phyloP scores from a whole-genome alignment of 1,140 invertebrate species.

The Portunus trituberculatus region DNA sequence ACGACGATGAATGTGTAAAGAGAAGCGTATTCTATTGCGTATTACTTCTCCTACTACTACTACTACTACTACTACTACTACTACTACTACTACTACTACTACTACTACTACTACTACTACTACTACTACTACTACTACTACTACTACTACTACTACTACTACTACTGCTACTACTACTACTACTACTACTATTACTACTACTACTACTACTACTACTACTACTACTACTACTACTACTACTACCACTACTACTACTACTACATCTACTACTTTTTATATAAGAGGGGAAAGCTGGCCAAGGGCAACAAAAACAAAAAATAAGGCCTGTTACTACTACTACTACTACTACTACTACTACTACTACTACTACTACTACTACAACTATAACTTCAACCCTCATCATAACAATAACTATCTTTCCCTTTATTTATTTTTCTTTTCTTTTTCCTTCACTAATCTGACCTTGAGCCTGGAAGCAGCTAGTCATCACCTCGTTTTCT shows the following conservation, averaged over 20 bases:
- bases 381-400: neutral
- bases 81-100: constrained; percentile 50
- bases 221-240: neutral
- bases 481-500: too few species aligned
- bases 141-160: neutral
- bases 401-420: too few species aligned
- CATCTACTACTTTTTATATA: neutral
- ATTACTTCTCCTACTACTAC: constrained; percentile 41
- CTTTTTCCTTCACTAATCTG: neutral
- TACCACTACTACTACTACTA: constrained; percentile 49
- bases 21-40: neutral
- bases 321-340: constrained; percentile 26
- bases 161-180: constrained; percentile 36
- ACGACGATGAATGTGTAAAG: too few species aligned
- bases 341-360: constrained; percentile 43
- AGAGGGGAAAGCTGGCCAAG: neutral
- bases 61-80: constrained; percentile 44
- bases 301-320: neutral
- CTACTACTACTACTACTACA: constrained; percentile 41
- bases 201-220: constrained; percentile 12
- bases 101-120: constrained; percentile 47
- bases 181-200: neutral
- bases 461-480: neutral
- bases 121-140: constrained; percentile 29
- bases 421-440: too few species aligned